A percentile compares a stretch with the other conserved stretches of the same genome.
phyloP scores from a whole-genome alignment of 2,113 vertebrate genomes.

The Microtus montanus region DNA sequence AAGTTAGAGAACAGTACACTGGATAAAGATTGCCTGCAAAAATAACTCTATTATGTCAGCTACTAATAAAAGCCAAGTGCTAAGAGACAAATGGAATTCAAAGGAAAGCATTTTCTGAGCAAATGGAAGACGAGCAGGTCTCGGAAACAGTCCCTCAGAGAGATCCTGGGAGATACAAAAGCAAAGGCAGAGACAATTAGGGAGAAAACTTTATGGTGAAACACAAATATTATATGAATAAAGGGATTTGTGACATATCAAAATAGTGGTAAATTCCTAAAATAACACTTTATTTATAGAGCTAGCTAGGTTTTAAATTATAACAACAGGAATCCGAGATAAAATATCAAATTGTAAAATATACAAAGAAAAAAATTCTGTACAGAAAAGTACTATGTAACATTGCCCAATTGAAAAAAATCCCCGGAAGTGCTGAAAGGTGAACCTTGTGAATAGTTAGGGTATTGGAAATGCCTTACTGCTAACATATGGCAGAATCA shows the following conservation, averaged over 20 bases:
- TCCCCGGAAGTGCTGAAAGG: neutral
- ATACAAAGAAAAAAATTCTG: neutral
- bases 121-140: neutral
- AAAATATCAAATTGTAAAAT: neutral
- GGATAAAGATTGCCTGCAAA: conserved; percentile 43
- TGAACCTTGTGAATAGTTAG: neutral
- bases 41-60: conserved; percentile 6
- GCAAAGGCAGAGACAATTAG: neutral
- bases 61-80: conserved; percentile 52
- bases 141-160: neutral
- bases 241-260: neutral
- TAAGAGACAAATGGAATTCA: conserved; percentile 33
- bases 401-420: neutral
- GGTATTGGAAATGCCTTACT: neutral
- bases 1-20: conserved; percentile 51
- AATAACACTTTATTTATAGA: conserved; percentile 2
- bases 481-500: neutral
- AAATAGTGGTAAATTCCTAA: conserved; percentile 3
- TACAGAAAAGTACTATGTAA: neutral
- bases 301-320: neutral
- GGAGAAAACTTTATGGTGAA: neutral
- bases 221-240: neutral
- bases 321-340: neutral
- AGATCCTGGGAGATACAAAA: neutral
- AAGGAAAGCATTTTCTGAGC: conserved; percentile 10